Evolutionary conservation across 2,797 vertebrate genomes (phyloP).

Genomic region (Protosalanx chinensis): DNA sequence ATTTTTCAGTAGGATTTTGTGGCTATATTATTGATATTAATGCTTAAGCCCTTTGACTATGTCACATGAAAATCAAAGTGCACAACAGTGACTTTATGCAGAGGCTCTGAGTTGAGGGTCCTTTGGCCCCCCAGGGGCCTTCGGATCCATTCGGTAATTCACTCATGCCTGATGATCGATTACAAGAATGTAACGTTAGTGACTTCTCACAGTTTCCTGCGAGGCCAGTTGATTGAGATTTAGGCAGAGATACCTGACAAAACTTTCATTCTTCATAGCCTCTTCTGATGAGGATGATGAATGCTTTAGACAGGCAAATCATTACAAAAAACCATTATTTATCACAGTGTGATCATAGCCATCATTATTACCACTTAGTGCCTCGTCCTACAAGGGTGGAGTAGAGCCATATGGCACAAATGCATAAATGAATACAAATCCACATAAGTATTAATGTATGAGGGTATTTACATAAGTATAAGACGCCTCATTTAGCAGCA

Average conservation of each 20-base stretch:
- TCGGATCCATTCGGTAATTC: too few relatives aligned
- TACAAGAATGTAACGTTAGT: not conserved
- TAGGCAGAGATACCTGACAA: not conserved
- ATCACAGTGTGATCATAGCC: conserved; percentile 19
- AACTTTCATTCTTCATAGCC: not conserved
- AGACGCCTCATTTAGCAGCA: conserved; percentile 26
- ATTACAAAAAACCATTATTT: conserved; percentile 10
- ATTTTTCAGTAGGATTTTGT: too few relatives aligned
- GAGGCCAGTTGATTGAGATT: not conserved
- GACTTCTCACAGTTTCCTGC: not conserved
- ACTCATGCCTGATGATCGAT: not conserved
- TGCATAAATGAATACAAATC: conserved; percentile 31
- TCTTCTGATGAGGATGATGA: not conserved
- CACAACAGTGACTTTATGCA: not conserved
- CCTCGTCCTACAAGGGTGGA: conserved; percentile 1
- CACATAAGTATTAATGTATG: conserved; percentile 23
- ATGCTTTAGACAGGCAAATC: conserved; percentile 8
- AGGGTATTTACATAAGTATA: conserved; percentile 28
- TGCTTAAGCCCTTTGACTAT: too few relatives aligned
- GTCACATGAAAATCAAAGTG: too few relatives aligned
- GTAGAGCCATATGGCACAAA: conserved; percentile 27
- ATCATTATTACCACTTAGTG: conserved; percentile 26
- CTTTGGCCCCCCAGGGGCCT: too few relatives aligned
- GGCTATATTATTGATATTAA: too few relatives aligned
- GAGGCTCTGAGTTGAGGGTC: not conserved